These are phyloP conservation scores for Pelecanoides urinatrix DNA, from an alignment of 2,113 vertebrate genomes.

Conservation along the genomic window DNA sequence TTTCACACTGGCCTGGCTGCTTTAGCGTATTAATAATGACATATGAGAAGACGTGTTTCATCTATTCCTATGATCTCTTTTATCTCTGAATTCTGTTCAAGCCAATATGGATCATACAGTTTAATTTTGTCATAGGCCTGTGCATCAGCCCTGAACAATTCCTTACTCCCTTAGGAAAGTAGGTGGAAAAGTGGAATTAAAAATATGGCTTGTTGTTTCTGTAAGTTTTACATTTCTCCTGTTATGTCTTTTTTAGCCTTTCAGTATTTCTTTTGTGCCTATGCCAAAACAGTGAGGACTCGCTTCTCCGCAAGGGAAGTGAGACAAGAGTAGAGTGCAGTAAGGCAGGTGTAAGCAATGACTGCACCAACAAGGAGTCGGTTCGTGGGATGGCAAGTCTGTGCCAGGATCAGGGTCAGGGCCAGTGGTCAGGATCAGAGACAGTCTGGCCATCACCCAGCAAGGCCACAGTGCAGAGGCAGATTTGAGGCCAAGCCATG, in stretches of 20 bases:
- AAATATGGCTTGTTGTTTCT: background rate
- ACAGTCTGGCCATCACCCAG: fast-evolving
- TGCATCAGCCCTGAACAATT: background rate
- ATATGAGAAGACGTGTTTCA: background rate
- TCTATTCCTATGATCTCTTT: background rate
- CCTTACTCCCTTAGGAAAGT: background rate
- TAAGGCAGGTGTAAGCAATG: background rate
- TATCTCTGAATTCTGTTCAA: background rate
- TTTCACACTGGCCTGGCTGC: background rate
- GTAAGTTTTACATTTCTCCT: background rate
- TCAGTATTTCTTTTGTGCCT: background rate
- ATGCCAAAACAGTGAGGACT: background rate
- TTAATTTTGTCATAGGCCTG: background rate
- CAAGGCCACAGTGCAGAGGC: background rate
- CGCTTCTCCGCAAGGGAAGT: background rate
- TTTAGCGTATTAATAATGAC: background rate
- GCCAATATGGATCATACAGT: background rate
- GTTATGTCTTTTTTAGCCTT: background rate
- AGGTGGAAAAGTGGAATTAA: background rate
- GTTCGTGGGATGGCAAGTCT: too few species aligned
- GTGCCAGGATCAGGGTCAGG: background rate
- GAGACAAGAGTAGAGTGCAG: background rate
- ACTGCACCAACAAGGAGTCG: background rate
- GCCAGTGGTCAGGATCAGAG: background rate
- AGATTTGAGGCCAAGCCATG: background rate